Evolutionary conservation across 2,113 vertebrate species (phyloP).

Genomic region (Synchiropus splendidus): DNA sequence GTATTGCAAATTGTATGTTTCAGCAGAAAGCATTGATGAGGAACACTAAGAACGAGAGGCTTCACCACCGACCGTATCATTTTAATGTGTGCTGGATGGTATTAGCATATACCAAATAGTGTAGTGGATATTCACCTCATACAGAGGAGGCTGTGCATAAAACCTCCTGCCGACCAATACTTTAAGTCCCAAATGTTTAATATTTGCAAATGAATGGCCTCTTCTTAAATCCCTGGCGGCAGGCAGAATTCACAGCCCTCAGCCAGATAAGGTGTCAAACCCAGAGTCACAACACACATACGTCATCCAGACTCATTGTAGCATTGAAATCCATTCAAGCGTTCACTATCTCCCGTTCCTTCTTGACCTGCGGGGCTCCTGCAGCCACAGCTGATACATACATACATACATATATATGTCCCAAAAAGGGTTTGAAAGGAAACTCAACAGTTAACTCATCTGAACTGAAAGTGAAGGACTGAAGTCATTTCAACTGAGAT

Average conservation of each 20-base stretch:
- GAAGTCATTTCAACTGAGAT: not conserved
- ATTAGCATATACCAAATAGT: constrained; percentile 50
- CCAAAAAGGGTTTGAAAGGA: too few species aligned
- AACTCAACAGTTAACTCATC: too few species aligned
- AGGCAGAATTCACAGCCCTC: too few species aligned
- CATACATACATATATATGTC: too few species aligned
- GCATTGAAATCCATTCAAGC: not conserved
- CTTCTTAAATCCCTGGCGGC: constrained; percentile 14
- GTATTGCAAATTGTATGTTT: constrained; percentile 69
- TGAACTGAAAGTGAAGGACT: too few species aligned
- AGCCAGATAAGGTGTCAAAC: constrained; percentile 5
- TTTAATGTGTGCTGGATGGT: constrained; percentile 49
- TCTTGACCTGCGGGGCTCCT: too few species aligned
- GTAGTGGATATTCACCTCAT: constrained; percentile 18
- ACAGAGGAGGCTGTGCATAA: not conserved
- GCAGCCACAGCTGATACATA: too few species aligned
- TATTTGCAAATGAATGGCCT: constrained; percentile 4
- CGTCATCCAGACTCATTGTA: not conserved
- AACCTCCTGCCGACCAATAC: too few species aligned
- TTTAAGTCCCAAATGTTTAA: constrained; percentile 11
- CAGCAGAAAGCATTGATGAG: constrained; percentile 70
- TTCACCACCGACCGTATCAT: constrained; percentile 38
- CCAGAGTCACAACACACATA: not conserved
- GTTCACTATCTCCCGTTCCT: too few species aligned
- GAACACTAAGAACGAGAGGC: constrained; percentile 48